Evolutionary conservation across 2,113 vertebrate genomes (phyloP).

Genomic region (Bos taurus): DNA sequence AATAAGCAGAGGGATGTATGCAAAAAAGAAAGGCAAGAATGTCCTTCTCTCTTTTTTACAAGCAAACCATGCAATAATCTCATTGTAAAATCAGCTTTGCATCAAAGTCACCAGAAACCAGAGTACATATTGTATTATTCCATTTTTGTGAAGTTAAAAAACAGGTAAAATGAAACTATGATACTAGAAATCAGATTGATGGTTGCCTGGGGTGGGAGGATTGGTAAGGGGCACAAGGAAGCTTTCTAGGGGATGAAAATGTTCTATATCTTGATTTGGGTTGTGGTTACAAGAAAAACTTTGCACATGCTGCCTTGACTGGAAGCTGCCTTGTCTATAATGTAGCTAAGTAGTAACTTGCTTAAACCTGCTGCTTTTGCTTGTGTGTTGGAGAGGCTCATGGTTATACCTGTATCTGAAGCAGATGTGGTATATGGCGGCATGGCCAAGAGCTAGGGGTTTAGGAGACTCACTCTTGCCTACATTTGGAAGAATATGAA

Average conservation of each 20-base stretch:
- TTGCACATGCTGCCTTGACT: background rate
- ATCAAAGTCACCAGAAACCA: background rate
- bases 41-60: slow-evolving; percentile 35
- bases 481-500: background rate
- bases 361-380: background rate
- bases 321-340: background rate
- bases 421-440: background rate
- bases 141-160: background rate
- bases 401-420: background rate
- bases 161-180: background rate
- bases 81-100: slow-evolving; percentile 32
- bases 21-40: slow-evolving; percentile 36
- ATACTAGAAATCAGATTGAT: background rate
- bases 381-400: background rate
- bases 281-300: background rate
- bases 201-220: background rate
- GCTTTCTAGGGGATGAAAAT: background rate
- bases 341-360: background rate
- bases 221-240: background rate
- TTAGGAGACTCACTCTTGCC: background rate
- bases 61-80: background rate
- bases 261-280: background rate
- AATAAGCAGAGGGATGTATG: background rate
- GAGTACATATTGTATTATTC: background rate
- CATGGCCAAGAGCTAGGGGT: background rate